These are phyloP conservation scores for Coenonympha glycerion DNA, from an alignment of 2,888 invertebrate genomes.

Conservation along the genomic window DNA sequence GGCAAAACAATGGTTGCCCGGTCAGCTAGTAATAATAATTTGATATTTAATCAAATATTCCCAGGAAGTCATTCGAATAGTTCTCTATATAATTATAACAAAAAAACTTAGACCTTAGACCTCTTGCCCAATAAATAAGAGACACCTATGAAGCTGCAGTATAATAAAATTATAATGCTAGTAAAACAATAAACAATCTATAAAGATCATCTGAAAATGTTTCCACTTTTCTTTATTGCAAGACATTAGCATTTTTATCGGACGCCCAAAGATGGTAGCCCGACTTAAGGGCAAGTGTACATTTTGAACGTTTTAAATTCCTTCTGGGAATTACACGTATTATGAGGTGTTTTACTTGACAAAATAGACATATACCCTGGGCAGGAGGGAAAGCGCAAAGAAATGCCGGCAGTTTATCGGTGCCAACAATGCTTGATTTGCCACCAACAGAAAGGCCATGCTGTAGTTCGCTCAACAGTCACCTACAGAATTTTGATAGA, in stretches of 20 bases:
- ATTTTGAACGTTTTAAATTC: background rate
- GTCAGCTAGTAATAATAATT: background rate
- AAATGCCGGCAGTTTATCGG: no score
- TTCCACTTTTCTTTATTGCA: conserved; percentile 14
- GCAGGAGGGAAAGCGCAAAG: no score
- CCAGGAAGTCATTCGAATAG: background rate
- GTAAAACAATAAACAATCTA: conserved; percentile 1
- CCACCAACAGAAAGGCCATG: no score
- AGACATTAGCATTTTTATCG: conserved; percentile 9
- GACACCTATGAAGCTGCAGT: no score
- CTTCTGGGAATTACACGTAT: no score
- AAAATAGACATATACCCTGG: no score
- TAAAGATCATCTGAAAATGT: conserved; percentile 5
- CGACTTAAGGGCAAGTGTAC: conserved; percentile 2
- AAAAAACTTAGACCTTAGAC: background rate
- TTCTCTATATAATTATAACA: background rate
- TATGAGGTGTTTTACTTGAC: no score
- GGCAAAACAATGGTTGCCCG: no score
- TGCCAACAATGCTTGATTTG: no score
- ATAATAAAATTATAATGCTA: background rate
- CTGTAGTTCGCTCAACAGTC: no score
- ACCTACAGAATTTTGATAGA: no score
- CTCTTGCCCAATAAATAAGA: conserved; percentile 3
- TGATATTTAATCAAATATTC: background rate
- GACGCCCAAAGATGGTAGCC: conserved; percentile 7